These are phyloP conservation scores for Orius insidiosus DNA, from an alignment of 1,140 invertebrate genomes.

Conservation along the genomic window DNA sequence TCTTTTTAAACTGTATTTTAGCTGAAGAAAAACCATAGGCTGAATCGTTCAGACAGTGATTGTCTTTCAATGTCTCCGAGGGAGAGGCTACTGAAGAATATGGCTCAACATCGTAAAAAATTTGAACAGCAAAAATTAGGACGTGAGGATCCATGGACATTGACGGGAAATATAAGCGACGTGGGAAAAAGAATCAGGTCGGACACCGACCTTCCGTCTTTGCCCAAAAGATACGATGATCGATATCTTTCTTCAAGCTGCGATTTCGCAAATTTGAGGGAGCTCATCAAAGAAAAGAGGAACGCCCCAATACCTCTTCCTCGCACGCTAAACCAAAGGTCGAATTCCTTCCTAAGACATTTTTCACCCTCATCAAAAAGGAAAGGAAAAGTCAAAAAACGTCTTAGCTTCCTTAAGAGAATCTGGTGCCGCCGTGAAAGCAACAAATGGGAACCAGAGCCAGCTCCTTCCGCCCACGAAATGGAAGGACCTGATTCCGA, in stretches of 20 bases:
- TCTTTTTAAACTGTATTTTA: not conserved
- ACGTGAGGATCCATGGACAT: no score
- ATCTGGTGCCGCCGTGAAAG: slow-evolving; percentile 17
- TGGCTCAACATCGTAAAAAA: no score
- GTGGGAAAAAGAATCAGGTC: no score
- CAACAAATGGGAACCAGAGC: slow-evolving; percentile 10
- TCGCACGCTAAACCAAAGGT: not conserved
- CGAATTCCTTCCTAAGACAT: slow-evolving; percentile 3
- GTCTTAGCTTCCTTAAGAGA: slow-evolving; percentile 17
- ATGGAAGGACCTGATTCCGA: slow-evolving; percentile 13
- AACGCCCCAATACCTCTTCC: slow-evolving; percentile 3
- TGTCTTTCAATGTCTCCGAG: slow-evolving; percentile 4
- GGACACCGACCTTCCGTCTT: no score
- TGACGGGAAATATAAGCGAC: no score
- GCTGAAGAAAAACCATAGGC: not conserved
- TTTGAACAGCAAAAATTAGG: no score
- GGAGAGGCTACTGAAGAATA: slow-evolving; percentile 3
- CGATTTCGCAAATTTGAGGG: slow-evolving; percentile 4
- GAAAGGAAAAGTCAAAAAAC: slow-evolving; percentile 14
- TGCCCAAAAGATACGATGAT: not conserved
- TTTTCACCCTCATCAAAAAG: not conserved
- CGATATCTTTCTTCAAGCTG: slow-evolving; percentile 1
- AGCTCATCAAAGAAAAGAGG: not conserved
- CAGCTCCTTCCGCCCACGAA: slow-evolving; percentile 1
- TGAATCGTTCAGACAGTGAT: slow-evolving; percentile 14